phyloP scores from a whole-genome alignment of 1,140 invertebrate species.

The Drosophila sp. region DNA sequence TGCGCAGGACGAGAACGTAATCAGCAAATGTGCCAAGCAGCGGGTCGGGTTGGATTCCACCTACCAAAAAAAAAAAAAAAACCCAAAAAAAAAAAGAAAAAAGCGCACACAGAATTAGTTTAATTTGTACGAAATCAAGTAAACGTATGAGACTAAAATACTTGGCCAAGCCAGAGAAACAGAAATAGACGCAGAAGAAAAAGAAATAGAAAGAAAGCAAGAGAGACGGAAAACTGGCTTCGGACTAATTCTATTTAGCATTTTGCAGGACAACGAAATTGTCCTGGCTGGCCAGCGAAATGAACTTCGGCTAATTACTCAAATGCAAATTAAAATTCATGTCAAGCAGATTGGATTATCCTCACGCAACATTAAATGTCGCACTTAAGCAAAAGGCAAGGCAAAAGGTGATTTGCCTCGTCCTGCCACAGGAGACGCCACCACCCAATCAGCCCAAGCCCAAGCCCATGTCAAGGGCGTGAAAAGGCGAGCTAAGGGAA shows the following conservation, averaged over 20 bases:
- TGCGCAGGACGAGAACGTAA: constrained; percentile 62
- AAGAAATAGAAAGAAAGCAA: background rate
- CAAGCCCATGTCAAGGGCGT: constrained; percentile 53
- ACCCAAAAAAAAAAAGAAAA: constrained; percentile 43
- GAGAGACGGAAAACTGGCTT: constrained; percentile 38
- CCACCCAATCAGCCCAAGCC: constrained; percentile 8
- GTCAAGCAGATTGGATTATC: constrained; percentile 81
- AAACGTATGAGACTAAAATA: constrained; percentile 54
- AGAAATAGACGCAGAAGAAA: constrained; percentile 15
- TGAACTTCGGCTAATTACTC: constrained; percentile 79
- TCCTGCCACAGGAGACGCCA: constrained; percentile 5
- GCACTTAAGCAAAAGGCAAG: constrained; percentile 57
- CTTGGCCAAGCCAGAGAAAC: constrained; percentile 19
- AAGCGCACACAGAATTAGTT: constrained; percentile 67
- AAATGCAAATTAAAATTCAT: constrained; percentile 81
- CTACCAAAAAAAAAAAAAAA: background rate
- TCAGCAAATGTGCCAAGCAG: constrained; percentile 75
- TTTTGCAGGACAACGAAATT: constrained; percentile 48
- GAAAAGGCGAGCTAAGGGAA: constrained; percentile 38
- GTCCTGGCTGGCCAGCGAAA: constrained; percentile 63
- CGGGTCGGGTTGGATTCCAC: constrained; percentile 18
- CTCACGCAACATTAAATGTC: constrained; percentile 81
- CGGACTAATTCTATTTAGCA: constrained; percentile 75
- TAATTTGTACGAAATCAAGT: constrained; percentile 79
- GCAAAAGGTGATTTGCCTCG: constrained; percentile 40